Evolutionary conservation across 2,113 vertebrate genomes (phyloP), one percentile per base, ranked within the genome.

Genomic region (Syngnathus typhle): DNA sequence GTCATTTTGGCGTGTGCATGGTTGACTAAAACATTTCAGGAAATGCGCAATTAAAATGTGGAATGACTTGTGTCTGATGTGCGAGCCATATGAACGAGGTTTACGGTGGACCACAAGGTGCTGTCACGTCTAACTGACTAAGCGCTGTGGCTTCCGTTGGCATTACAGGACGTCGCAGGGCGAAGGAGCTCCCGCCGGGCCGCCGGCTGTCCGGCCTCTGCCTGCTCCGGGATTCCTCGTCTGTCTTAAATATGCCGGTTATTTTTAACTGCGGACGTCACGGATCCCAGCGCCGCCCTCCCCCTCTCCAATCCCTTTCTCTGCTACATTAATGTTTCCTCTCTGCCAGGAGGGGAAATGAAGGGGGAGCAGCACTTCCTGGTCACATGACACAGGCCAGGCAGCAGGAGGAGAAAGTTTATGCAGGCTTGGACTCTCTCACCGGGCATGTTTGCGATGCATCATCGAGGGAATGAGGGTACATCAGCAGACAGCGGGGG

Each of bases 201-300:
- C 82, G 85, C 82, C 84, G 67, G 83, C 92, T 93, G 93, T 92
- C 92, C 93, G 88, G 92, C 87, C 90, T 90, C 83, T 96, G 94
- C 90, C 89, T 94, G 90, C 49, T 59, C 90, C 91, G 96, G 95
- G 96, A 97, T 97, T 96, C 95, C 95, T 92, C 91, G 74, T 85
- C 94, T 19, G 90, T 93, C 93, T 99, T 99, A 99, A 98, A 98
- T 99, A 99, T 98, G 91, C 88, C 77, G 80, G 95, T 96, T 99
- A 99, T 99, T 99, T 99, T 98, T 99, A 99, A 95, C 94, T 90
- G 56, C 74, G 91, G 89, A 95, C 94, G 95, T 98, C 95, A 94
- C 88, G 86, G 87, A 0, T 78, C 52, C 12, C 84, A 82, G 88
- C 85, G 86, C 93, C 94, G 73, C 91, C 95, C 94, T 93, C 93